phyloP scores from a whole-genome alignment of 2,113 vertebrate species.

The Myocastor coypus region DNA sequence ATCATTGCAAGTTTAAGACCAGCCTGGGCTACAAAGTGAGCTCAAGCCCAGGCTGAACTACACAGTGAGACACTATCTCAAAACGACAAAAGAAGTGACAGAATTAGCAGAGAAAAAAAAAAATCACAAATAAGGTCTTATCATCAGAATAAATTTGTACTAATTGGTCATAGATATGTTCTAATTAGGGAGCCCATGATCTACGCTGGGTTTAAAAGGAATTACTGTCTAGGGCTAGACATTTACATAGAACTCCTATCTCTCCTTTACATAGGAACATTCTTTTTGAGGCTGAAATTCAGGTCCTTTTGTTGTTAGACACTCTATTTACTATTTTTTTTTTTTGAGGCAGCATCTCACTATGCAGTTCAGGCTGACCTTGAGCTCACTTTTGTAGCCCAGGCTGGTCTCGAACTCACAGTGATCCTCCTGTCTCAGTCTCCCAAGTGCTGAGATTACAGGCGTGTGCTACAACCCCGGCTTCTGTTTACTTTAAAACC shows the following conservation, averaged over 20 bases:
- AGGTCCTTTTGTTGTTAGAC: neutral
- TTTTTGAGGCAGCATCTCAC: no score
- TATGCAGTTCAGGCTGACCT: no score
- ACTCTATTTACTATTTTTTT: neutral
- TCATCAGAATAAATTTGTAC: neutral
- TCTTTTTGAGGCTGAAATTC: neutral
- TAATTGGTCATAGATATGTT: neutral
- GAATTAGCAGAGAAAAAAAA: neutral
- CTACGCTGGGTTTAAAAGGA: slow-evolving; percentile 6
- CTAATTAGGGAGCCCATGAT: neutral
- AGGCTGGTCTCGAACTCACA: no score
- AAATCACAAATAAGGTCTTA: slow-evolving; percentile 11
- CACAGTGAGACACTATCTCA: no score
- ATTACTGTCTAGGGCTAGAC: neutral
- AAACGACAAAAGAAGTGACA: neutral
- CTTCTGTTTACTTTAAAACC: no score
- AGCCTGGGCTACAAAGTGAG: no score
- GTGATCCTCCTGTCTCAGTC: no score
- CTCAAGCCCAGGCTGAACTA: no score
- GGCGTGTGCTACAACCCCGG: no score
- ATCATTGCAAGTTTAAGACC: no score
- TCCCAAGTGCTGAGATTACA: no score
- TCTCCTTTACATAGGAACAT: neutral
- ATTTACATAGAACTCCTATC: neutral
- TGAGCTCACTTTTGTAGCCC: no score